Percentiles rank a stretch among this genome's conserved stretches.
phyloP scores from a whole-genome alignment of 1,140 invertebrate species.

The Nasonia vitripennis region DNA sequence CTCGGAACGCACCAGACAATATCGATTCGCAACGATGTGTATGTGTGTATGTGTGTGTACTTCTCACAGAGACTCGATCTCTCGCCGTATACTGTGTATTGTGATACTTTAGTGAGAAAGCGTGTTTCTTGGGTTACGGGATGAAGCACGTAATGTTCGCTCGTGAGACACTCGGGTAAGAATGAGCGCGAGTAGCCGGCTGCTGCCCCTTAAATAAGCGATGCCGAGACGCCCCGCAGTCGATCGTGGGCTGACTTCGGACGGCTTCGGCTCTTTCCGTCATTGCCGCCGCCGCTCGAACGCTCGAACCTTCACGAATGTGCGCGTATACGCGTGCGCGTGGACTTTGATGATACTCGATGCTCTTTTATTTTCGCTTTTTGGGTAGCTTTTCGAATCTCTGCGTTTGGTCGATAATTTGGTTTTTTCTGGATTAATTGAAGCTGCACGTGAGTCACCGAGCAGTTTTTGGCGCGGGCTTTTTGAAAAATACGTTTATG shows the following conservation, averaged over 20 bases:
- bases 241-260: conserved; percentile 59
- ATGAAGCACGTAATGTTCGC: background rate
- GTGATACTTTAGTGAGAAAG: background rate
- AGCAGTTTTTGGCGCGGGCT: too few species aligned
- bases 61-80: background rate
- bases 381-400: too few species aligned
- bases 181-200: conserved; percentile 67
- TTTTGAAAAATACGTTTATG: too few species aligned
- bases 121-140: background rate
- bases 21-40: background rate
- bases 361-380: too few species aligned
- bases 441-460: too few species aligned
- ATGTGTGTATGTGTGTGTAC: background rate
- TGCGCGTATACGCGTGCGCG: background rate
- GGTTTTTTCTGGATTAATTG: too few species aligned
- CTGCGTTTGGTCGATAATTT: too few species aligned
- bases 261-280: conserved; percentile 61
- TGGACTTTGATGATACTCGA: background rate
- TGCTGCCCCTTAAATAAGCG: conserved; percentile 70
- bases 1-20: background rate
- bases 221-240: conserved; percentile 34
- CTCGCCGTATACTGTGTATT: too few species aligned
- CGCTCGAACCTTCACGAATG: conserved; percentile 42
- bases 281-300: conserved; percentile 52
- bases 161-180: conserved; percentile 58